These are phyloP conservation scores for Chiloscyllium plagiosum DNA, from an alignment of 2,113 vertebrate species.

Conservation along the genomic window DNA sequence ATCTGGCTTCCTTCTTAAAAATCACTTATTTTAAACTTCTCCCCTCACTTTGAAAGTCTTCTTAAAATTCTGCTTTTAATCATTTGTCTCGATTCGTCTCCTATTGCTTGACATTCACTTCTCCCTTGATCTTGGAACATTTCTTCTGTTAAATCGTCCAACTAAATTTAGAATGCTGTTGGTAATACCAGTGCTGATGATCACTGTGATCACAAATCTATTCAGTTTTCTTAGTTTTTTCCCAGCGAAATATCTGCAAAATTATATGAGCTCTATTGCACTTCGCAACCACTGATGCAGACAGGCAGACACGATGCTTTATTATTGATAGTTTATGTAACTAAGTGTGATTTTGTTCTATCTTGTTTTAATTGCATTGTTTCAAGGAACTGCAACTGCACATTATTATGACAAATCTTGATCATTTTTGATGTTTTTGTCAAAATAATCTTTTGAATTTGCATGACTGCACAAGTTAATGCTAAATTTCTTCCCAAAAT, in stretches of 20 bases:
- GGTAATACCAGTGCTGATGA: neutral
- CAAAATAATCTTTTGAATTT: neutral
- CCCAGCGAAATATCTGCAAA: neutral
- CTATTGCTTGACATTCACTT: neutral
- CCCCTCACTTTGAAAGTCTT: too few species aligned
- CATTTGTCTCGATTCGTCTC: neutral
- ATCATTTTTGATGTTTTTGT: neutral
- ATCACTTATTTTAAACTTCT: neutral
- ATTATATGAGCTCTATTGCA: neutral
- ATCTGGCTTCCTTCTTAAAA: neutral
- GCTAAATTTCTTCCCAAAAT: neutral
- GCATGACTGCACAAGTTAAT: neutral
- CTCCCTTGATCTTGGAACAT: neutral
- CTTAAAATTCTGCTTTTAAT: neutral
- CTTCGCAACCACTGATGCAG: neutral
- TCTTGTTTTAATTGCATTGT: neutral
- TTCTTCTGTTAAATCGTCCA: neutral
- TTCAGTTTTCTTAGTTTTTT: neutral
- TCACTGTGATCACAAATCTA: neutral
- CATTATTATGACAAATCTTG: neutral
- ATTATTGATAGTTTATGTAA: neutral
- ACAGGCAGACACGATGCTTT: neutral
- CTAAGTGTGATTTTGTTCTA: neutral
- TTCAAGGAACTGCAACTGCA: neutral
- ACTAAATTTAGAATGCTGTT: neutral